phyloP scores from a whole-genome alignment of 2,113 vertebrate species.

The Macrotis lagotis region DNA sequence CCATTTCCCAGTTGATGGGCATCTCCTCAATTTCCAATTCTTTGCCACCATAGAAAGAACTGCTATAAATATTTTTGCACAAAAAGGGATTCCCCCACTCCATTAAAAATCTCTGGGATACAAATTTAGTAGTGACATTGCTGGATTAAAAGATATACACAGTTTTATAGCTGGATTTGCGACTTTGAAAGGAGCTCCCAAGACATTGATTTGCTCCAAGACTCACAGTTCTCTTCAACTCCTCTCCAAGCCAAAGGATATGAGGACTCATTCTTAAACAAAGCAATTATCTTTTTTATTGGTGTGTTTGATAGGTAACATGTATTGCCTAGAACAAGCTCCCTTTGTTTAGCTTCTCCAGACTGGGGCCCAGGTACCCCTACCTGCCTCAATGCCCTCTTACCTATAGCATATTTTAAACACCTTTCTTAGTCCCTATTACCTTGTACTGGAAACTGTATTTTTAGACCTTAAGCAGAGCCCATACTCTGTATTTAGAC shows the following conservation, averaged over 20 bases:
- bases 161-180: neutral
- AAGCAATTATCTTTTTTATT: neutral
- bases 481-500: conserved; percentile 70
- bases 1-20: neutral
- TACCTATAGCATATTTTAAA: conserved; percentile 70
- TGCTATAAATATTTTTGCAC: too few relatives aligned
- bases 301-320: conserved; percentile 47
- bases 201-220: neutral
- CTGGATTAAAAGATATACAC: neutral
- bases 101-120: neutral
- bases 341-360: conserved; percentile 45
- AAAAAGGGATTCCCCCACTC: neutral
- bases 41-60: neutral
- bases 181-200: neutral
- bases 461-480: conserved; percentile 77
- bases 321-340: conserved; percentile 56
- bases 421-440: conserved; percentile 66
- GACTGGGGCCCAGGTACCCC: conserved; percentile 45
- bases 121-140: neutral
- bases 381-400: conserved; percentile 59
- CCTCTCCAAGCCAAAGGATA: neutral
- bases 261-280: neutral
- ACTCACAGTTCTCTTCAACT: neutral
- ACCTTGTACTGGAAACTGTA: conserved; percentile 67
- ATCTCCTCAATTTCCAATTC: neutral